Evolutionary conservation across 2,113 vertebrate species (phyloP).

Genomic region (Gadus macrocephalus): DNA sequence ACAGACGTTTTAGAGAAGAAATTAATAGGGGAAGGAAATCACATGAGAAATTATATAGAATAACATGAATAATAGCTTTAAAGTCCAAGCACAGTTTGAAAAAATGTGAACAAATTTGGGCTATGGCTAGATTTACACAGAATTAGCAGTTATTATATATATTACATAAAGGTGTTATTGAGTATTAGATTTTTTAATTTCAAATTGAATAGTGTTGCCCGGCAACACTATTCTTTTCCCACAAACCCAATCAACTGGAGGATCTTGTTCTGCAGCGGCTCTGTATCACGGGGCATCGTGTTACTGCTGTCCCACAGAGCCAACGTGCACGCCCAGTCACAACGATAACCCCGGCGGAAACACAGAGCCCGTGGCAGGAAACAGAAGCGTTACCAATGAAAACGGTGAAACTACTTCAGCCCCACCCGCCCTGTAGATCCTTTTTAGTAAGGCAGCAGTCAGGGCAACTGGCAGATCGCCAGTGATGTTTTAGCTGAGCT

Average conservation of each 20-base stretch:
- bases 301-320: slow-evolving; percentile 1
- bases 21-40: neutral
- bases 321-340: neutral
- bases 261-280: neutral
- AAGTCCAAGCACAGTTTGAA: neutral
- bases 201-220: neutral
- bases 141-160: neutral
- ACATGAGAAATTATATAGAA: neutral
- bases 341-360: slow-evolving; percentile 13
- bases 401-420: too few relatives aligned
- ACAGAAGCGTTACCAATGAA: neutral
- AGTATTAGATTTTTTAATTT: neutral
- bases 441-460: neutral
- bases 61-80: neutral
- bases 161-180: neutral
- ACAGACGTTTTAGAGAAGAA: slow-evolving; percentile 22
- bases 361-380: neutral
- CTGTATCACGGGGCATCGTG: slow-evolving; percentile 2
- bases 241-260: neutral
- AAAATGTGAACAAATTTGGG: neutral
- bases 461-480: neutral
- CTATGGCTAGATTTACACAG: neutral
- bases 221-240: neutral
- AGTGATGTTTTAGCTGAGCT: neutral
- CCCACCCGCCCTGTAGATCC: neutral